A percentile compares a stretch with the other conserved stretches of the same genome.
Evolutionary conservation across 2,888 invertebrate genomes (phyloP).

Genomic region (Drosophila ezoana): DNA sequence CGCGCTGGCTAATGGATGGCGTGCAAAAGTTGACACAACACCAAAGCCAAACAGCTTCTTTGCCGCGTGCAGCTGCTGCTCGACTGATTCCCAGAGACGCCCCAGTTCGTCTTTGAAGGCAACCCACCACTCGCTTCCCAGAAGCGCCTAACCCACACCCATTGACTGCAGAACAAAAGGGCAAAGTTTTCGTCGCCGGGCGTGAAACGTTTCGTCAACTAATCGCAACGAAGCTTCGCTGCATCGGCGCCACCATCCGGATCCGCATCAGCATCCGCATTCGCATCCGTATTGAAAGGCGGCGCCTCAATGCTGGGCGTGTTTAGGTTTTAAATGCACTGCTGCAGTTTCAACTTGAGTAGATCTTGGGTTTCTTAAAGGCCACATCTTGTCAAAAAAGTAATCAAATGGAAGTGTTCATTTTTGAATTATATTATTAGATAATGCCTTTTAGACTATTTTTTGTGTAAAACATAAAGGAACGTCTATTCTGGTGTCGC

Average conservation of each 20-base stretch:
- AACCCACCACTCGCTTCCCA: conserved; percentile 1
- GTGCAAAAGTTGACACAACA: conserved; percentile 80
- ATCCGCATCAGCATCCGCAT: conserved; percentile 18
- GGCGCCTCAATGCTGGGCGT: conserved; percentile 34
- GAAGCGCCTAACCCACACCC: conserved; percentile 15
- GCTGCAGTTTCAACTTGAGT: background rate
- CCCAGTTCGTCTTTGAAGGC: conserved; percentile 35
- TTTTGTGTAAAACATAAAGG: too few species aligned
- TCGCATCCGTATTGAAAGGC: conserved; percentile 17
- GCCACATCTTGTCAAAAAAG: background rate
- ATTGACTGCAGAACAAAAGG: conserved; percentile 57
- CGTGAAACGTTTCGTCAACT: conserved; percentile 82
- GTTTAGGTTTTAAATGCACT: conserved; percentile 51
- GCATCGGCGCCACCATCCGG: conserved; percentile 27
- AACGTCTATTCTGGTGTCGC: too few species aligned
- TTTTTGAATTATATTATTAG: too few species aligned
- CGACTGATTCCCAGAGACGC: conserved; percentile 31
- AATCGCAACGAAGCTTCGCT: conserved; percentile 61
- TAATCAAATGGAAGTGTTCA: too few species aligned
- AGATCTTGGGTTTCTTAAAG: conserved; percentile 4
- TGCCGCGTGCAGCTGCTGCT: conserved; percentile 64
- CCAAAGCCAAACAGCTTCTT: conserved; percentile 68
- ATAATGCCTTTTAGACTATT: too few species aligned
- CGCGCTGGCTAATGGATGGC: conserved; percentile 67
- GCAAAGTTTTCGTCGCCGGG: conserved; percentile 74